Percentiles rank a stretch among this genome's conserved stretches.
Evolutionary conservation across 2,888 invertebrate species (phyloP).

Genomic region (Diaprepes abbreviatus): DNA sequence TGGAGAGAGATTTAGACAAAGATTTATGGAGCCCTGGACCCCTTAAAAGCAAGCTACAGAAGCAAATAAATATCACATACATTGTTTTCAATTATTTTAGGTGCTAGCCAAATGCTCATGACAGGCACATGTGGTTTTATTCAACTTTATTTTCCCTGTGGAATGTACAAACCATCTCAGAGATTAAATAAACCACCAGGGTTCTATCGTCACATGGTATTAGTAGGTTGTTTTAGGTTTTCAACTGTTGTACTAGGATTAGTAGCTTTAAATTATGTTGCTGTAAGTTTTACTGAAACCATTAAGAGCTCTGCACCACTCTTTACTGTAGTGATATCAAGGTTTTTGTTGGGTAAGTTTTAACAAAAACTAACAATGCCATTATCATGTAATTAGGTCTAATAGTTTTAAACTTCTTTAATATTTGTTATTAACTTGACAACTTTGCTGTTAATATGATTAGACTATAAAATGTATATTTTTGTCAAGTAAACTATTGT

Average conservation of each 20-base stretch:
- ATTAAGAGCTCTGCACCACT: constrained; percentile 86
- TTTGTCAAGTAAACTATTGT: too few relatives aligned
- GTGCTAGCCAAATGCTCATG: constrained; percentile 82
- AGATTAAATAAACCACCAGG: constrained; percentile 75
- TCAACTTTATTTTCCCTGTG: constrained; percentile 81
- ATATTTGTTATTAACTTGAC: too few relatives aligned
- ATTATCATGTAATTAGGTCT: too few relatives aligned
- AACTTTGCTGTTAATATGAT: too few relatives aligned
- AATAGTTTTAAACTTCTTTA: too few relatives aligned
- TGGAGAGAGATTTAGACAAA: too few relatives aligned
- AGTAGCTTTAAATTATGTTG: constrained; percentile 82
- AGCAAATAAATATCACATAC: too few relatives aligned
- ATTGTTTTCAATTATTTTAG: constrained; percentile 69
- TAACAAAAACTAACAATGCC: too few relatives aligned
- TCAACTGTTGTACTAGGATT: constrained; percentile 81
- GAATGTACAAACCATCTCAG: constrained; percentile 76
- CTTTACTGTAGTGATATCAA: constrained; percentile 82
- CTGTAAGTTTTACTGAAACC: constrained; percentile 86
- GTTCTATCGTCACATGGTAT: constrained; percentile 80
- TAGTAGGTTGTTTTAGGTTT: constrained; percentile 79
- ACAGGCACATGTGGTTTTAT: constrained; percentile 81
- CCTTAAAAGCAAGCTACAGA: too few relatives aligned
- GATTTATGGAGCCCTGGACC: too few relatives aligned
- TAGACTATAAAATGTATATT: too few relatives aligned
- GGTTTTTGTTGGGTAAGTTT: constrained; percentile 72